Percentiles rank a stretch among this genome's conserved stretches.
phyloP scores from a whole-genome alignment of 1,140 invertebrate genomes.

The Berghia stephanieae region DNA sequence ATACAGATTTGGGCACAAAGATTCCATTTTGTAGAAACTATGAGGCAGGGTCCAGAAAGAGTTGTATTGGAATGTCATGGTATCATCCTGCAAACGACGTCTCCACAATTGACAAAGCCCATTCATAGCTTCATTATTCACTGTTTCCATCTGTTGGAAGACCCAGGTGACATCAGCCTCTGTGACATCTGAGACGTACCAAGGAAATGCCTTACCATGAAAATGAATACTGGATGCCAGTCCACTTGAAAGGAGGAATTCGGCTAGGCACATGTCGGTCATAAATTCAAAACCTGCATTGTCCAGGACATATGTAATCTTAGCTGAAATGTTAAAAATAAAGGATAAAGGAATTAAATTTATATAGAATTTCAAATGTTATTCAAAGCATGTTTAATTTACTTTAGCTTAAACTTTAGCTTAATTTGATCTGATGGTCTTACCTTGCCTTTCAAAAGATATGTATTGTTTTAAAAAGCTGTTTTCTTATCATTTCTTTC shows the following conservation, averaged over 20 bases:
- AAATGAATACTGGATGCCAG: conserved; percentile 80
- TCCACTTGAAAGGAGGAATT: conserved; percentile 77
- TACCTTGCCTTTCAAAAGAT: too few relatives aligned
- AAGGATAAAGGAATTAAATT: neutral
- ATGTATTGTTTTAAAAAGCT: neutral
- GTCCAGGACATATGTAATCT: conserved; percentile 85
- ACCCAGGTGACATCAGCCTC: conserved; percentile 80
- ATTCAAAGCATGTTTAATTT: neutral
- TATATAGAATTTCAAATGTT: neutral
- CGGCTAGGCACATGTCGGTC: conserved; percentile 87
- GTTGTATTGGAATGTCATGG: conserved; percentile 69
- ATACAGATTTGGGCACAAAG: conserved; percentile 76
- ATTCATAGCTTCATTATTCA: conserved; percentile 54
- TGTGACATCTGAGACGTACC: conserved; percentile 95
- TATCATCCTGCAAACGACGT: conserved; percentile 50
- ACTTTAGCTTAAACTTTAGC: neutral
- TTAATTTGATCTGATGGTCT: neutral
- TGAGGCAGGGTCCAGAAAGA: conserved; percentile 90
- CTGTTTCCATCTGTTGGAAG: conserved; percentile 57
- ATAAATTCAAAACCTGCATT: conserved; percentile 95
- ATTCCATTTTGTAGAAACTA: conserved; percentile 82
- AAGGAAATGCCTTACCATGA: conserved; percentile 90
- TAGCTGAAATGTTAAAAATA: conserved; percentile 18
- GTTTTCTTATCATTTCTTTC: too few relatives aligned
- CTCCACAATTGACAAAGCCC: conserved; percentile 60